Evolutionary conservation across 2,113 vertebrate genomes (phyloP), one percentile per base, ranked within the genome.

Genomic region (Crotalus tigris): DNA sequence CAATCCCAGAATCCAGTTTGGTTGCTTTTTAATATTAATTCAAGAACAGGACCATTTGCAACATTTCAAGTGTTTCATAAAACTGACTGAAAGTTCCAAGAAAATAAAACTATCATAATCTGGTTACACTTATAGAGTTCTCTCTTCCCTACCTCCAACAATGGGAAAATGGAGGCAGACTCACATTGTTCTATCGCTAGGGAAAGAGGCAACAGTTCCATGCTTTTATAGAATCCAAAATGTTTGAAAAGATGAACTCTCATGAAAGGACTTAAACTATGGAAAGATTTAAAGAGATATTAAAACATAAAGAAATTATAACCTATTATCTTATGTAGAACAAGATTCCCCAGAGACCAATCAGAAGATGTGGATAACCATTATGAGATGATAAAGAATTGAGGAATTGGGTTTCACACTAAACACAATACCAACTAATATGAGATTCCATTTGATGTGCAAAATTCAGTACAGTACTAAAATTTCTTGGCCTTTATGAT

Each of bases 1-100:
- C 90, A 24, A 51, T 93, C 94, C 95, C 94, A 95, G 29, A 15
- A 58, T 57, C 2, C 29, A 11, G 64, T 0, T 53, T 51, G 69
- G 69, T 81, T 81, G 9, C 69, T 39, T 81, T 39, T 81, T 39
- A 39, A 39, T 81, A 81, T 21, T 81, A 39, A 81, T 39, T 81
- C 12, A 88, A 5, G 0, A 95, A 17, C 53, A 93, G 94, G 91
- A 15, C 55, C 58, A 94, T 92, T 1, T 24, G 53, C 91, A 93
- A 26, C 21, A 24, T 19, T 90, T 92, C 15, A 81, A 88, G 55
- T 23, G 54, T 44, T 57, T 51, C 13, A 55, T 87, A 93, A 81
- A 88, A 49, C 0, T 39, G 0, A 49, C 21, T 89, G 33, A 57
- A 92, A 58, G 12, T 39, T 85, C 46, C 57, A 51, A 13, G 44